These are phyloP conservation scores for Pachyramphus minor DNA, from an alignment of 2,113 vertebrate species.

Conservation along the genomic window DNA sequence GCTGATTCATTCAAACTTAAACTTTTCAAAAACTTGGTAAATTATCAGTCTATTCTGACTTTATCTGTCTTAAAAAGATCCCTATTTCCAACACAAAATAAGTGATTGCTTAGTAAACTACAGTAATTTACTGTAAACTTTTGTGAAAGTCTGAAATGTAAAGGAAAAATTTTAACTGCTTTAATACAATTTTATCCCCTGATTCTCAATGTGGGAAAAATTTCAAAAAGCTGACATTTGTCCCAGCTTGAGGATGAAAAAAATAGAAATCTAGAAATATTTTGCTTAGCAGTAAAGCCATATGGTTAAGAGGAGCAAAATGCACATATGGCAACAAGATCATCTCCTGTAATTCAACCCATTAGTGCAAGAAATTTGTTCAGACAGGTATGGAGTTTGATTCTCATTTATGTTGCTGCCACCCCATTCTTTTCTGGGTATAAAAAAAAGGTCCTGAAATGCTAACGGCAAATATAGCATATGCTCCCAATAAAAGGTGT, in stretches of 20 bases:
- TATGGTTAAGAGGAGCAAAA: conserved; percentile 55
- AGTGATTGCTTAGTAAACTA: background rate
- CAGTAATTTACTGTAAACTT: conserved; percentile 20
- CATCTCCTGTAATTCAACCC: conserved; percentile 34
- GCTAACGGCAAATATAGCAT: background rate
- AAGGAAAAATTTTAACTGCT: conserved; percentile 48
- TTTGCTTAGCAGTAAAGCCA: conserved; percentile 56
- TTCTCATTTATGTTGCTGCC: background rate
- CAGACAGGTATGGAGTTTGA: conserved; percentile 36
- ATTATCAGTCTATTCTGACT: background rate
- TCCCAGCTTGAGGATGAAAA: conserved; percentile 62
- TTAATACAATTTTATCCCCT: background rate
- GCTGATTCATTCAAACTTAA: background rate
- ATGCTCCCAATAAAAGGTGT: conserved; percentile 14
- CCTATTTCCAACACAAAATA: background rate
- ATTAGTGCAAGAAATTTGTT: conserved; percentile 42
- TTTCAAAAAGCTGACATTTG: conserved; percentile 62
- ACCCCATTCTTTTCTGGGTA: background rate
- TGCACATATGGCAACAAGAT: conserved; percentile 38
- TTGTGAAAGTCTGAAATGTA: background rate
- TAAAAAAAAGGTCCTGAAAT: conserved; percentile 13
- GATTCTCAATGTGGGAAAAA: conserved; percentile 37
- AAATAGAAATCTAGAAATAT: conserved; percentile 66
- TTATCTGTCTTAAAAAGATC: background rate
- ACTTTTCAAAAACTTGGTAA: background rate